A percentile compares a stretch with the other conserved stretches of the same genome.
phyloP scores from a whole-genome alignment of 2,888 invertebrate genomes.

The Andricus quercusramuli region DNA sequence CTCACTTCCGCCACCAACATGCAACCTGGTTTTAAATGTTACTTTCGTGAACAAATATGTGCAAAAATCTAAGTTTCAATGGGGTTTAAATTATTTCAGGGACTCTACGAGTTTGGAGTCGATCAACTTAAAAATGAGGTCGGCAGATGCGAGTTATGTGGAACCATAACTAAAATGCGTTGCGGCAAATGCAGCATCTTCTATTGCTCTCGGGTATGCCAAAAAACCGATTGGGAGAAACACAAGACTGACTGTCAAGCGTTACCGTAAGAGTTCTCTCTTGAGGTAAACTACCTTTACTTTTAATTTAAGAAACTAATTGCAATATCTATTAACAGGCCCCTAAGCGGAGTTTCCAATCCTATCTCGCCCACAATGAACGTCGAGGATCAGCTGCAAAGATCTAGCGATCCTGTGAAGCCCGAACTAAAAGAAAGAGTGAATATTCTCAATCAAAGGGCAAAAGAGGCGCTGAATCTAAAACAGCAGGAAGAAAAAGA shows the following conservation, averaged over 20 bases:
- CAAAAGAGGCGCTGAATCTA: neutral
- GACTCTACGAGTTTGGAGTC: constrained; percentile 65
- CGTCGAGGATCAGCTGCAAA: neutral
- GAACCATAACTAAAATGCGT: constrained; percentile 48
- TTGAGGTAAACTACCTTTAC: neutral
- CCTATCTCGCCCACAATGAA: neutral
- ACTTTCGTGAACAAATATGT: too few species aligned
- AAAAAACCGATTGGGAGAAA: constrained; percentile 68
- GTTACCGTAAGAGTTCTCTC: constrained; percentile 65
- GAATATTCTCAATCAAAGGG: neutral
- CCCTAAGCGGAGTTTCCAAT: constrained; percentile 46
- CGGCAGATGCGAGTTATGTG: constrained; percentile 64
- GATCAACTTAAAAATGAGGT: constrained; percentile 54
- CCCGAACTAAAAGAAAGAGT: constrained; percentile 5
- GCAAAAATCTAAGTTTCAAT: neutral
- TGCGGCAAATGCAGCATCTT: constrained; percentile 63
- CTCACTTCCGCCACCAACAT: too few species aligned
- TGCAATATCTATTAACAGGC: constrained; percentile 45
- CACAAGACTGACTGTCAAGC: constrained; percentile 66
- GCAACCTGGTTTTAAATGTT: too few species aligned
- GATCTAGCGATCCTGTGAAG: neutral
- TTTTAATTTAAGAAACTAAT: constrained; percentile 14
- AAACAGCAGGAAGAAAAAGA: neutral
- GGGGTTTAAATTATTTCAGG: constrained; percentile 52
- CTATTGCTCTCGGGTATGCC: constrained; percentile 71